phyloP scores from a whole-genome alignment of 2,888 invertebrate species.

The Saturnia pavonia region DNA sequence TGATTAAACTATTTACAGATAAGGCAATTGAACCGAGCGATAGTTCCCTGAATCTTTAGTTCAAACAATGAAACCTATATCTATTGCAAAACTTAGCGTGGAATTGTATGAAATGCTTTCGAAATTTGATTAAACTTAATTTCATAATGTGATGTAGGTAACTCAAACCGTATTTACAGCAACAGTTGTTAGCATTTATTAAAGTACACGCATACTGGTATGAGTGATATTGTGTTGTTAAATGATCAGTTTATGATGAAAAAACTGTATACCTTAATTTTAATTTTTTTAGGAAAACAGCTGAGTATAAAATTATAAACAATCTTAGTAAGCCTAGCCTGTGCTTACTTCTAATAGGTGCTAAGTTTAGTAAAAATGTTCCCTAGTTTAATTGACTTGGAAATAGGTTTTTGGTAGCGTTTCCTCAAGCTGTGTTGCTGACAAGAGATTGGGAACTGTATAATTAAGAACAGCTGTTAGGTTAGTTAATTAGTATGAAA shows the following conservation, averaged over 20 bases:
- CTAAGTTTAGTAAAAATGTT: slow-evolving; percentile 86
- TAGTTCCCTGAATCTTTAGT: slow-evolving; percentile 11
- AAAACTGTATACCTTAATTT: slow-evolving; percentile 62
- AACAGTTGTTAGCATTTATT: not conserved
- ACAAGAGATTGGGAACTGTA: slow-evolving; percentile 49
- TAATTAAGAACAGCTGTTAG: slow-evolving; percentile 26
- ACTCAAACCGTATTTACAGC: not conserved
- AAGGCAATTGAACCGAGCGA: slow-evolving; percentile 14
- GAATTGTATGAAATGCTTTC: not conserved
- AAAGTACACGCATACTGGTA: slow-evolving; percentile 1
- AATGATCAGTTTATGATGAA: slow-evolving; percentile 22
- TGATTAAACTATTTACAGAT: slow-evolving; percentile 10
- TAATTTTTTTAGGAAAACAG: slow-evolving; percentile 64
- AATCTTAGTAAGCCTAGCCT: slow-evolving; percentile 70
- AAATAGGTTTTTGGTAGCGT: slow-evolving; percentile 81
- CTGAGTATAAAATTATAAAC: slow-evolving; percentile 81
- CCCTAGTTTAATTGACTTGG: slow-evolving; percentile 93
- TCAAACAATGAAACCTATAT: not conserved
- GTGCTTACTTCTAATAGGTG: slow-evolving; percentile 78
- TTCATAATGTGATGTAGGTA: slow-evolving; percentile 7
- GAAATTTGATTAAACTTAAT: not conserved
- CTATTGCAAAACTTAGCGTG: not conserved
- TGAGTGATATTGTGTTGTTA: not conserved
- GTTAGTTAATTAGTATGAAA: slow-evolving; percentile 54
- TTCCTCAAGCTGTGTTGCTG: slow-evolving; percentile 55